phyloP scores from a whole-genome alignment of 2,797 vertebrate species.

The Lycodopsis pacificus region DNA sequence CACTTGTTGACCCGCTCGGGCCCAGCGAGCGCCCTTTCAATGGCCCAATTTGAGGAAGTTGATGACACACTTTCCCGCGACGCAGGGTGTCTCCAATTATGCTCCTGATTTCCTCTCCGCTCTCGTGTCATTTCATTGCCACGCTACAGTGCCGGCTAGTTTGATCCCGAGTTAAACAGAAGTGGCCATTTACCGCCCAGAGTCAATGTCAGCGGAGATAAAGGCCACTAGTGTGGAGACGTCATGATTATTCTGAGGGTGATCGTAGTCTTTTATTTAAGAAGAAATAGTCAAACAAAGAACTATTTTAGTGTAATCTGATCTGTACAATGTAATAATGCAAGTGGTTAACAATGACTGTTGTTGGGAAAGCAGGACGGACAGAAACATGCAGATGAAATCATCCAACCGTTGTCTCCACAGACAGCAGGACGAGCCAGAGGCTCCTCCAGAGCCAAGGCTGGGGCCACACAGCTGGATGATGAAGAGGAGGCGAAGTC shows the following conservation, averaged over 20 bases:
- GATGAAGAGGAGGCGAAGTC: conserved; percentile 12
- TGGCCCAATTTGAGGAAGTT: conserved; percentile 77
- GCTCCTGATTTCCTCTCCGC: conserved; percentile 60
- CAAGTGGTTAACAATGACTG: neutral
- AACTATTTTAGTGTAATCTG: neutral
- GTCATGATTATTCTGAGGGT: conserved; percentile 30
- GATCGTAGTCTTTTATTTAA: conserved; percentile 29
- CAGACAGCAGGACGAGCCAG: conserved; percentile 60
- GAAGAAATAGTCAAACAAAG: neutral
- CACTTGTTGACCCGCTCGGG: conserved; percentile 78
- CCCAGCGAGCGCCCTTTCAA: conserved; percentile 59
- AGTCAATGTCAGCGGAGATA: conserved; percentile 74
- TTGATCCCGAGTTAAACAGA: conserved; percentile 82
- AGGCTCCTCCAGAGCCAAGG: conserved; percentile 17
- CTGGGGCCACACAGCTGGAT: conserved; percentile 2
- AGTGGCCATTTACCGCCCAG: conserved; percentile 76
- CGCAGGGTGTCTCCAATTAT: conserved; percentile 78
- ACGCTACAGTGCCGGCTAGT: conserved; percentile 77
- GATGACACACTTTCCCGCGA: conserved; percentile 77
- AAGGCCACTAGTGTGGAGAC: conserved; percentile 53
- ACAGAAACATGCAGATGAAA: neutral
- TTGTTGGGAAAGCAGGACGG: neutral
- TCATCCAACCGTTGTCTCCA: neutral
- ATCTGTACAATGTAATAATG: neutral
- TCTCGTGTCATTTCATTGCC: conserved; percentile 75